phyloP scores from a whole-genome alignment of 1,140 invertebrate genomes.

The Apis laboriosa region DNA sequence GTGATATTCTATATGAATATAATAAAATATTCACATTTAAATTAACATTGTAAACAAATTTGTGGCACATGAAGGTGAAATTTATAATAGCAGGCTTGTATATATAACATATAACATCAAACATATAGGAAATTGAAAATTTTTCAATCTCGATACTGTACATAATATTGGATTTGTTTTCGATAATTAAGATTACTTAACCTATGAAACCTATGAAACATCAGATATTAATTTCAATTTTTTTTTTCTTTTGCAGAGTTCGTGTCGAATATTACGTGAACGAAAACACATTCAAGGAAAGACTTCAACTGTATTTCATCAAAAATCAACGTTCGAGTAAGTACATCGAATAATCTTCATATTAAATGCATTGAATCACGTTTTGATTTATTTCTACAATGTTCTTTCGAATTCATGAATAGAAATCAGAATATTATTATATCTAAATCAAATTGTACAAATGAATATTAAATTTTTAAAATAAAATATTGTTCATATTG shows the following conservation, averaged over 20 bases:
- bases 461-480: neutral
- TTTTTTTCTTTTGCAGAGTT: conserved; percentile 89
- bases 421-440: neutral
- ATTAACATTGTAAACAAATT: neutral
- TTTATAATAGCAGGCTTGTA: neutral
- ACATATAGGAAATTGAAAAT: neutral
- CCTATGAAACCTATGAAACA: no score
- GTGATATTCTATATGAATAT: no score
- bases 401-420: neutral
- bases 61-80: no score
- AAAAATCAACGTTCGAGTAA: conserved; percentile 99
- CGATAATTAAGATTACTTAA: neutral
- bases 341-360: conserved; percentile 77
- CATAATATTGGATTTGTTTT: neutral
- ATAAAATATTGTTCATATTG: neutral
- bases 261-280: conserved; percentile 99
- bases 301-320: conserved; percentile 98
- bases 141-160: neutral
- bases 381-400: no score
- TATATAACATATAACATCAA: no score
- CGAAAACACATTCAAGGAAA: conserved; percentile 99
- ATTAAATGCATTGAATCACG: neutral
- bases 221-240: conserved; percentile 5
- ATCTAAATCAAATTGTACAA: neutral
- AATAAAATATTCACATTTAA: neutral